Evolutionary conservation across 2,113 vertebrate genomes (phyloP), one percentile per base, ranked within the genome.

Genomic region (Gambusia affinis): DNA sequence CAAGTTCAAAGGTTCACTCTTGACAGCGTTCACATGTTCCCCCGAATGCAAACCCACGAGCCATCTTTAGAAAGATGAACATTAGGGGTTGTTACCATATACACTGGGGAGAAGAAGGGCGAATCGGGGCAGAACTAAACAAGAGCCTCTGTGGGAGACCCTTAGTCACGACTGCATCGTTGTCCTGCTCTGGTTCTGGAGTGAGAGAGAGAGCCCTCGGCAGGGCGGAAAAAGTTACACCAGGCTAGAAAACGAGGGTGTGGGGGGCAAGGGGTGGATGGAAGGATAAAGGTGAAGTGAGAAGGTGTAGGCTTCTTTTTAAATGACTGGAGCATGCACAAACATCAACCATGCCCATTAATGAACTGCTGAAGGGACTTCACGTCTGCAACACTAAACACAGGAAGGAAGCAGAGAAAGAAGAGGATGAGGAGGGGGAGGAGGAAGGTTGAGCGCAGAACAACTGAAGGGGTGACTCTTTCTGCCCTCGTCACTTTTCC

Each of bases 271-370:
- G 1, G 6, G 29, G 65, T n/a, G 44, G 66, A 39, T 64, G 54
- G 72, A 51, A 65, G 37, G 66, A 29, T 67, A 47, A 64, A 78
- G 51, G 77, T 76, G 77, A 76, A 77, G 73, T 68, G 35, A 70
- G 61, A 70, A 67, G 22, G 76, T 30, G 76, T 33, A 78, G 44
- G 78, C 78, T 80, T 81, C 80, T 81, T 83, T 81, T 81, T 83
- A 85, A 70, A 80, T 42, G 86, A 75, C 82, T 71, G 60, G 80
- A 15, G 60, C 67, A 75, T 90, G 87, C 12, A 12, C 62, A 28
- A 4, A 85, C 88, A 88, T 89, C 82, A 90, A 86, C 80, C 78
- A 30, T 67, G 62, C 30, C 76, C 69, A 91, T 91, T 89, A 91
- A 90, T 76, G 81, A 90, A 75, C 68, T 27, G 62, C 87, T 76